These are phyloP conservation scores for Larimichthys polyactis DNA, from an alignment of 2,113 vertebrate genomes.

Conservation along the genomic window DNA sequence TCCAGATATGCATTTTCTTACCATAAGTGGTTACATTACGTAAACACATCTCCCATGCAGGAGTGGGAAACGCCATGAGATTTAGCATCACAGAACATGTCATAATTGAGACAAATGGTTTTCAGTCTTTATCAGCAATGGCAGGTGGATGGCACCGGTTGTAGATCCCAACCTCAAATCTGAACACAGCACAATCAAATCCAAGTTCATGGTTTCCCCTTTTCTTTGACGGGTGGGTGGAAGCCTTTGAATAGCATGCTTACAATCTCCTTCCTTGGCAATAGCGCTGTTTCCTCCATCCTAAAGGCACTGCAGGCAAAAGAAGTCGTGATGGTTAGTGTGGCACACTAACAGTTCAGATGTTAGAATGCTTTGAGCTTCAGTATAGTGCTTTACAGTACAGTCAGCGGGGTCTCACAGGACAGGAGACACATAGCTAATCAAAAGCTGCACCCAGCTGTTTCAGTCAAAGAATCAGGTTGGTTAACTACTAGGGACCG, in stretches of 20 bases:
- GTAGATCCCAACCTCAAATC: no score
- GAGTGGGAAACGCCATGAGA: no score
- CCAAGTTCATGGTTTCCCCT: neutral
- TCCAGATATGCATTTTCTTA: no score
- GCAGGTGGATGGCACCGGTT: no score
- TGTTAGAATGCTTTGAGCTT: slow-evolving; percentile 58
- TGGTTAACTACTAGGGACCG: neutral
- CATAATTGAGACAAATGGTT: no score
- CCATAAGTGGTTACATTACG: no score
- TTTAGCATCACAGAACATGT: no score
- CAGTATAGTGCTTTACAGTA: slow-evolving; percentile 19
- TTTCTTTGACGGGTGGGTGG: no score
- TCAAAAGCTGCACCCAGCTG: slow-evolving; percentile 41
- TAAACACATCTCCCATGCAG: no score
- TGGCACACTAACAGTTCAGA: slow-evolving; percentile 25
- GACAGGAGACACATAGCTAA: neutral
- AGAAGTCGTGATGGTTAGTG: slow-evolving; percentile 21
- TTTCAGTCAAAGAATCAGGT: slow-evolving; percentile 7
- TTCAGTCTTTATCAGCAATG: no score
- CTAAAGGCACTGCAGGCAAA: slow-evolving; percentile 29
- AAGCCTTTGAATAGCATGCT: slow-evolving; percentile 25
- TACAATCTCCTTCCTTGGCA: slow-evolving; percentile 23
- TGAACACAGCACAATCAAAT: neutral
- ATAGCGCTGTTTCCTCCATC: slow-evolving; percentile 25
- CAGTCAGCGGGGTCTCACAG: slow-evolving; percentile 28